These are phyloP conservation scores for Gortyna flavago DNA, from an alignment of 2,888 invertebrate genomes.

Conservation along the genomic window DNA sequence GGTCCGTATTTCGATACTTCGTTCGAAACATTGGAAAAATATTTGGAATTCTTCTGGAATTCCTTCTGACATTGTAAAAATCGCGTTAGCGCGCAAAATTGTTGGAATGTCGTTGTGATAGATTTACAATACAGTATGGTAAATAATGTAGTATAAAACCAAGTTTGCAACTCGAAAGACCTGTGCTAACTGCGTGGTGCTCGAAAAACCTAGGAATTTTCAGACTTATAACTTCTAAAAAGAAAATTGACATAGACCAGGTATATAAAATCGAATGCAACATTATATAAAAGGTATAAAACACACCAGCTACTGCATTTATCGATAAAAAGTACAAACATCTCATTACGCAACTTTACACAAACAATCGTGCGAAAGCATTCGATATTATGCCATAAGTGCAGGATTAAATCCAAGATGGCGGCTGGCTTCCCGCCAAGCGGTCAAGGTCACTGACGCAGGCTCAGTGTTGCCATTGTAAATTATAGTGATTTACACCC, in stretches of 20 bases:
- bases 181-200: not conserved
- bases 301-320: not conserved
- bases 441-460: constrained; percentile 69
- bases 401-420: constrained; percentile 54
- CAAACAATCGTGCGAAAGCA: constrained; percentile 45
- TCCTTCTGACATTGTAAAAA: not conserved
- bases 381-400: constrained; percentile 49
- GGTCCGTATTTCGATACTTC: not conserved
- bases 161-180: not conserved
- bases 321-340: constrained; percentile 11
- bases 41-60: not conserved
- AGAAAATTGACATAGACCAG: too few relatives aligned
- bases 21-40: not conserved
- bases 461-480: constrained; percentile 56
- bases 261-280: not conserved
- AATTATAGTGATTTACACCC: constrained; percentile 65
- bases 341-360: constrained; percentile 41
- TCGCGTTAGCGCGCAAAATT: not conserved
- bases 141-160: too few relatives aligned
- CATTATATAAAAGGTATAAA: not conserved
- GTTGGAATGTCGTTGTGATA: not conserved
- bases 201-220: not conserved
- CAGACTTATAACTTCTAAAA: not conserved
- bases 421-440: constrained; percentile 65
- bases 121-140: too few relatives aligned